Conservation (phyloP, 2,888 invertebrate species). For the Spialia ferax region DNA sequence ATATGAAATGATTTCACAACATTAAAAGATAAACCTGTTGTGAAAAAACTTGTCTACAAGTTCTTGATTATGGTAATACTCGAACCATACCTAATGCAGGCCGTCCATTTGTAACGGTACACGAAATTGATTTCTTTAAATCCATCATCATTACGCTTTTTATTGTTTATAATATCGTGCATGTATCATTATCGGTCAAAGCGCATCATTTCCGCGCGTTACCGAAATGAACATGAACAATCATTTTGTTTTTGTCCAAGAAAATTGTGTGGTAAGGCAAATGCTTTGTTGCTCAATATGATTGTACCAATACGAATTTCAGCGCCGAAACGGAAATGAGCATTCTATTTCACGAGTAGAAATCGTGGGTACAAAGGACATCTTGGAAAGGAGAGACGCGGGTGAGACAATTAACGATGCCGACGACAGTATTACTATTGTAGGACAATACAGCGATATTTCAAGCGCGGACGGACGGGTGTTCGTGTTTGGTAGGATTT, state of each 20-base stretch:
- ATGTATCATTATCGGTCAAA: conserved; percentile 67
- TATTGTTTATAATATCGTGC: conserved; percentile 75
- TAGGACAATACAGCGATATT: conserved; percentile 81
- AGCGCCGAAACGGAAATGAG: conserved; percentile 62
- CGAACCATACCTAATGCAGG: conserved; percentile 12
- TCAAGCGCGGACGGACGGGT: conserved; percentile 71
- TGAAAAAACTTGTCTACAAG: conserved; percentile 29
- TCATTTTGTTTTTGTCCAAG: conserved; percentile 70
- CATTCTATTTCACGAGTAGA: conserved; percentile 68
- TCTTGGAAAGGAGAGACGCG: conserved; percentile 61
- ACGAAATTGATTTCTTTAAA: conserved; percentile 76
- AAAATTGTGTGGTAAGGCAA: conserved; percentile 65
- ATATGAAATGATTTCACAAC: neutral
- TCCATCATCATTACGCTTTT: conserved; percentile 76
- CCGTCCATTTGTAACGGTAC: conserved; percentile 72
- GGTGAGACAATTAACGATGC: conserved; percentile 78
- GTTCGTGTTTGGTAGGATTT: conserved; percentile 77
- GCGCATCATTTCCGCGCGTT: conserved; percentile 72
- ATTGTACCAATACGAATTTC: conserved; percentile 42
- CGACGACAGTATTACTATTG: conserved; percentile 81
- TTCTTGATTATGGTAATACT: conserved; percentile 61
- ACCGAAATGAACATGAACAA: conserved; percentile 67
- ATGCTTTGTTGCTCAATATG: conserved; percentile 59
- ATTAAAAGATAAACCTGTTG: neutral
- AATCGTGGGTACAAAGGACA: conserved; percentile 63